These are phyloP conservation scores for Anguilla obscura DNA, from an alignment of 2,797 vertebrate species.

Conservation along the genomic window DNA sequence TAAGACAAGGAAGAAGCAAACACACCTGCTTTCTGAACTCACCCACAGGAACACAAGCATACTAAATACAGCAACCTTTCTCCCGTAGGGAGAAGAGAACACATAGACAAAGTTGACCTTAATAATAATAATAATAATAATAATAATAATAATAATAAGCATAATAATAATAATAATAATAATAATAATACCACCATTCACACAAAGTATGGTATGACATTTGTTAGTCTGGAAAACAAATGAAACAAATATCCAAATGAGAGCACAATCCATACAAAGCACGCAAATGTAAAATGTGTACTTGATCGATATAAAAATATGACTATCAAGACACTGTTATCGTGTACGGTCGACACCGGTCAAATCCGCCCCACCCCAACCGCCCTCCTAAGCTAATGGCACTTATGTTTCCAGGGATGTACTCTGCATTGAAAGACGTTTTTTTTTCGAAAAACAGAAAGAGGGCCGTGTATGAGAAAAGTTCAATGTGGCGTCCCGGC, in stretches of 20 bases:
- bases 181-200: constrained; percentile 61
- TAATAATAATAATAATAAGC: constrained; percentile 61
- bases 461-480: constrained; percentile 44
- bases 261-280: constrained; percentile 71
- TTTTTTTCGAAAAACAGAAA: constrained; percentile 48
- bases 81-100: constrained; percentile 79
- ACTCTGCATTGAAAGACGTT: constrained; percentile 55
- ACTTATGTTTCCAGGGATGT: constrained; percentile 75
- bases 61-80: constrained; percentile 67
- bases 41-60: constrained; percentile 56
- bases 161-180: constrained; percentile 69
- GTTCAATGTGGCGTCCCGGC: constrained; percentile 37
- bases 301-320: constrained; percentile 83
- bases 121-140: constrained; percentile 71
- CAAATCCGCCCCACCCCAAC: constrained; percentile 61
- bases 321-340: constrained; percentile 75
- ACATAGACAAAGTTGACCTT: constrained; percentile 64
- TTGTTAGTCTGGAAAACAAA: constrained; percentile 50
- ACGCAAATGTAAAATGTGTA: constrained; percentile 75
- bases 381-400: constrained; percentile 76
- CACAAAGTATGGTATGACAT: constrained; percentile 58
- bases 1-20: constrained; percentile 26
- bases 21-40: background rate
- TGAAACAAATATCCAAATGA: constrained; percentile 57
- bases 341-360: constrained; percentile 66